Evolutionary conservation across 2,113 vertebrate genomes (phyloP).

Genomic region (Dromas ardeola): DNA sequence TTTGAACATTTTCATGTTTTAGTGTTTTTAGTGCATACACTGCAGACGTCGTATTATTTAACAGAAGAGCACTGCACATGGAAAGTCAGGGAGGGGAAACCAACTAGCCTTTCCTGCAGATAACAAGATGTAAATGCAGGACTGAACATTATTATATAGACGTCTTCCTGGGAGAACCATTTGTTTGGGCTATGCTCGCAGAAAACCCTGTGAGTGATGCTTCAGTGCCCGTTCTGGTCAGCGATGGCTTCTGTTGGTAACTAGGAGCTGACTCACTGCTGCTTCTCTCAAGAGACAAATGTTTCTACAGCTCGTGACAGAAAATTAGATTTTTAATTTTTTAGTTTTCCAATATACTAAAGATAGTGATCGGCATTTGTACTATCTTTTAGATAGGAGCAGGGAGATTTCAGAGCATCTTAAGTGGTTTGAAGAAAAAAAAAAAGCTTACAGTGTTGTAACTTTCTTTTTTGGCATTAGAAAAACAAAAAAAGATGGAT

Average conservation of each 20-base stretch:
- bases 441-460: neutral
- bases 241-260: neutral
- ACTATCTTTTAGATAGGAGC: neutral
- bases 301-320: neutral
- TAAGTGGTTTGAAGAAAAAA: neutral
- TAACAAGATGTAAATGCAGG: slow-evolving; percentile 1
- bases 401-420: neutral
- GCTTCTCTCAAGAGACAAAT: neutral
- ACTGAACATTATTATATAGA: neutral
- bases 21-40: neutral
- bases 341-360: neutral
- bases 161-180: neutral
- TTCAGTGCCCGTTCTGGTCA: neutral
- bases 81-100: neutral
- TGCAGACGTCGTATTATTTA: neutral
- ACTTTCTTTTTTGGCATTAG: neutral
- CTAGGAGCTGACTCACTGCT: slow-evolving; percentile 10
- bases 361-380: neutral
- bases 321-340: neutral
- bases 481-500: neutral
- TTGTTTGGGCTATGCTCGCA: neutral
- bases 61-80: neutral
- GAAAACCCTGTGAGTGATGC: neutral
- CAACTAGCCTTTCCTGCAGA: neutral
- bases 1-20: neutral